Evolutionary conservation across 1,140 invertebrate species (phyloP).

Genomic region (Mizuhopecten yessoensis): DNA sequence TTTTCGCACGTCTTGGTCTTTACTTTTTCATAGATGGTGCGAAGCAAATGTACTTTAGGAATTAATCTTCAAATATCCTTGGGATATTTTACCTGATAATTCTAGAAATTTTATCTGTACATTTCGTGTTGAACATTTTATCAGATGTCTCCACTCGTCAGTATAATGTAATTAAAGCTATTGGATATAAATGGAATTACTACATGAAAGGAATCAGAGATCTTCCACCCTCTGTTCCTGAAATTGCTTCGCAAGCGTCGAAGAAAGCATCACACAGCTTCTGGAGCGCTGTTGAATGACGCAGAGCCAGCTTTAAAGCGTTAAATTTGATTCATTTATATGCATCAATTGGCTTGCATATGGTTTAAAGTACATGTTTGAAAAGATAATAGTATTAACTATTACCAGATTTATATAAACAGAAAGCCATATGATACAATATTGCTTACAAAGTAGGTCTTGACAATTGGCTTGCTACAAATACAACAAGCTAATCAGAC

Average conservation of each 20-base stretch:
- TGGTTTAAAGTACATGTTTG: background rate
- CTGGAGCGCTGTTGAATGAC: background rate
- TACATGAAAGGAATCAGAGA: constrained; percentile 14
- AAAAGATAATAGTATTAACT: background rate
- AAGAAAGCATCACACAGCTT: constrained; percentile 15
- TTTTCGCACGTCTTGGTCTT: background rate
- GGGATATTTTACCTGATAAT: constrained; percentile 34
- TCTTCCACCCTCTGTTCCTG: constrained; percentile 24
- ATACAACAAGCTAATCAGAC: background rate
- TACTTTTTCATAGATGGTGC: background rate
- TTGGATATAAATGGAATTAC: constrained; percentile 14
- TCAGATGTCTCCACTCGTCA: background rate
- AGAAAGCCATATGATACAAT: background rate
- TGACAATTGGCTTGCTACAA: background rate
- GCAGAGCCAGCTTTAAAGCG: constrained; percentile 9
- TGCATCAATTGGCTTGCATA: background rate
- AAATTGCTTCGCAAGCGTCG: constrained; percentile 13
- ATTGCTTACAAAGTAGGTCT: background rate
- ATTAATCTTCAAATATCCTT: background rate
- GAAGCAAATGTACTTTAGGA: constrained; percentile 18
- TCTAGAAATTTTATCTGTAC: constrained; percentile 22
- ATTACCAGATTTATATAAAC: background rate
- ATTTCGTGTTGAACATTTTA: constrained; percentile 29
- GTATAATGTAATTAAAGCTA: constrained; percentile 28
- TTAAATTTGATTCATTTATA: background rate